Evolutionary conservation across 2,888 invertebrate species (phyloP), one percentile per base, ranked within the genome.

Genomic region (Drosophila gaucha): DNA sequence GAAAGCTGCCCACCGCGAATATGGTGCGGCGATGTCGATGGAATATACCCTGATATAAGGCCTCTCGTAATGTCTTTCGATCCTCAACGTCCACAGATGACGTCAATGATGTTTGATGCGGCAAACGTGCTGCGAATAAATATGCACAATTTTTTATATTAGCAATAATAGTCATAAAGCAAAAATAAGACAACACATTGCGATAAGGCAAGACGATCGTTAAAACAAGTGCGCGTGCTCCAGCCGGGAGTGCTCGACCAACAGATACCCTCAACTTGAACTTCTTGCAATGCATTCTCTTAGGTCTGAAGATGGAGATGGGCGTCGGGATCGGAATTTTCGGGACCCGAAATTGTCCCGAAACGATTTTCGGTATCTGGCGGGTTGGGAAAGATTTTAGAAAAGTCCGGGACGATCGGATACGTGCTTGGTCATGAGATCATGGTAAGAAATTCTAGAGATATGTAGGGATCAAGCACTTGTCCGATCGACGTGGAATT

Each of bases 11-110:
- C 56, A 95, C 93, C 6, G 95, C 95, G 89, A 95, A 95, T 79
- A 95, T 95, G 66, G 95, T 95, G 89, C 95, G 93, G 73, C 95
- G 93, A 92, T 95, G 95, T 77, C 95, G 94, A 92, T 95, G 95
- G 91, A 95, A 95, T 89, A 95, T 95, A 91, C 95, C 95, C 92
- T 95, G 95, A 90, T 95, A 95, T 80, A 95, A 92, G 67, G 95
- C 95, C 90, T 95, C 95, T 72, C 95, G 92, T 71, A 91, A 78
- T 47, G 95, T 95, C 91, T 95, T 95, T 77, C 95, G 92, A 90
- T 94, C 94, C 83, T 94, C 94, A 44, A 94, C 94, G 68, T 94
- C 94, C 43, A 94, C 94, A 74, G 94, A 94, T 38, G 94, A 93
- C 67, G 93, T 93, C 59, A 94, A 92, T 46, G 94, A 93, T 87